Percentiles rank a stretch among this genome's conserved stretches.
phyloP scores from a whole-genome alignment of 2,797 vertebrate genomes.

The Sciaenops ocellatus region DNA sequence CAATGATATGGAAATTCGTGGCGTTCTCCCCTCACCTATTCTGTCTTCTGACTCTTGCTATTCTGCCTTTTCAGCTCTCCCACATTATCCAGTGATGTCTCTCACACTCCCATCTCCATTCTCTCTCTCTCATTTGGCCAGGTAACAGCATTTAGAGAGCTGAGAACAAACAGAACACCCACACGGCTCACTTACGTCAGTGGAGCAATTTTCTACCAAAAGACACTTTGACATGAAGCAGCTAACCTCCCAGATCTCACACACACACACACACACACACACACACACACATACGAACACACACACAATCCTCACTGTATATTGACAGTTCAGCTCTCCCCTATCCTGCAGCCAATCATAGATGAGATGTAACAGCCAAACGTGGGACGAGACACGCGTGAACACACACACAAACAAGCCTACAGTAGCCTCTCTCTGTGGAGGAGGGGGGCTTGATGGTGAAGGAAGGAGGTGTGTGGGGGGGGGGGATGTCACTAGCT shows the following conservation, averaged over 20 bases:
- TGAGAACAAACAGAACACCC: slow-evolving; percentile 70
- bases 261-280: slow-evolving; percentile 27
- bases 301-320: not conserved
- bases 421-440: slow-evolving; percentile 36
- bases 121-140: slow-evolving; percentile 50
- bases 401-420: slow-evolving; percentile 33
- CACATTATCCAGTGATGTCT: slow-evolving; percentile 2
- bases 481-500: slow-evolving; percentile 64
- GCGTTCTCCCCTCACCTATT: slow-evolving; percentile 5
- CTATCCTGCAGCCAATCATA: slow-evolving; percentile 47
- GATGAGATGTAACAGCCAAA: slow-evolving; percentile 21
- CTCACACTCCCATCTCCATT: not conserved
- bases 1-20: slow-evolving; percentile 10
- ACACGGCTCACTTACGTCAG: slow-evolving; percentile 69
- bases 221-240: slow-evolving; percentile 63
- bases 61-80: slow-evolving; percentile 10
- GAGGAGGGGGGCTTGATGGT: not conserved
- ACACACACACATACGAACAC: slow-evolving; percentile 14
- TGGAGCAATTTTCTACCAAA: slow-evolving; percentile 66
- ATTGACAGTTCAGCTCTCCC: slow-evolving; percentile 35
- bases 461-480: too few relatives aligned
- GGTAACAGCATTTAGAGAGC: slow-evolving; percentile 59
- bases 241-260: slow-evolving; percentile 36
- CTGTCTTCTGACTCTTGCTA: slow-evolving; percentile 9
- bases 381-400: slow-evolving; percentile 22